These are phyloP conservation scores for Calephelis virginiensis DNA, from an alignment of 1,140 invertebrate species.

Conservation along the genomic window DNA sequence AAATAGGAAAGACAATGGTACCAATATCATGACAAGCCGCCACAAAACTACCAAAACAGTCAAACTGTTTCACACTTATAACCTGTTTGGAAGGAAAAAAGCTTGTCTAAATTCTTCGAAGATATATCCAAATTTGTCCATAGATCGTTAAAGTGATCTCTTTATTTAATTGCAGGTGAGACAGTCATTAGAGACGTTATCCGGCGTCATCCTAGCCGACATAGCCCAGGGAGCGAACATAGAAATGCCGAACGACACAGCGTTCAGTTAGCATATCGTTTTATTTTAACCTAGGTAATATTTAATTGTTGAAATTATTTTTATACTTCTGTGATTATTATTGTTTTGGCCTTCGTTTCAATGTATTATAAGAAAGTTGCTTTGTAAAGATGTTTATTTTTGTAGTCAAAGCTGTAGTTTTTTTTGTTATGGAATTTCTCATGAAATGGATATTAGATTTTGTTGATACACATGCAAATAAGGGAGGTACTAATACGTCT, in stretches of 20 bases:
- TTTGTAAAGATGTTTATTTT: too few relatives aligned
- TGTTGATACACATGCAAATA: too few relatives aligned
- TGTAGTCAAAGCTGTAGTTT: too few relatives aligned
- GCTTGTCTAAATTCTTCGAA: neutral
- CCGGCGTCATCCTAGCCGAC: slow-evolving; percentile 76
- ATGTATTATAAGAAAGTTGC: neutral
- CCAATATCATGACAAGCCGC: too few relatives aligned
- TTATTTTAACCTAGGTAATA: slow-evolving; percentile 22
- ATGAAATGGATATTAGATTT: too few relatives aligned
- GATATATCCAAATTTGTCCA: neutral
- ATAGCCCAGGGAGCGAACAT: slow-evolving; percentile 46
- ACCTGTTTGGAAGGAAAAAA: too few relatives aligned
- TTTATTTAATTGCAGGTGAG: slow-evolving; percentile 74
- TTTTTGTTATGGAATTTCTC: too few relatives aligned
- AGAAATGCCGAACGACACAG: slow-evolving; percentile 59
- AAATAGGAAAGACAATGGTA: too few relatives aligned
- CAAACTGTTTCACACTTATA: too few relatives aligned
- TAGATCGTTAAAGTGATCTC: too few relatives aligned
- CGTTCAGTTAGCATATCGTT: slow-evolving; percentile 59
- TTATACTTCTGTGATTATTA: slow-evolving; percentile 11
- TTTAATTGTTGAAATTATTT: slow-evolving; percentile 10
- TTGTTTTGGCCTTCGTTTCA: slow-evolving; percentile 9
- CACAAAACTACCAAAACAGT: too few relatives aligned
- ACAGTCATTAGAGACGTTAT: slow-evolving; percentile 81
- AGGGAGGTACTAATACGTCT: too few relatives aligned